phyloP scores from a whole-genome alignment of 2,888 invertebrate genomes.

The Philhelius pedissequus region DNA sequence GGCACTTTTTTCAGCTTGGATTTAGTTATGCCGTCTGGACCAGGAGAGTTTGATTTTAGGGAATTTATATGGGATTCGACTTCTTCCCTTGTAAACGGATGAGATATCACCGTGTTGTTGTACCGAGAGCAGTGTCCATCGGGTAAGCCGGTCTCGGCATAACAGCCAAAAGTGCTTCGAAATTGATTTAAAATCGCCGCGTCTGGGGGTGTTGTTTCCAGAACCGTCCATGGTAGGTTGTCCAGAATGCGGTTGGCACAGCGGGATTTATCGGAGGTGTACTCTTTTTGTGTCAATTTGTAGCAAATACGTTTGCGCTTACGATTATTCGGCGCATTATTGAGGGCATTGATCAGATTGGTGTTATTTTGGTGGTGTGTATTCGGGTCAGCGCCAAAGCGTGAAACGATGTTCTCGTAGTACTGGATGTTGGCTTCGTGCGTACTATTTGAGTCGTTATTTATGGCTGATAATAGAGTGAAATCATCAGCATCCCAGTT shows the following conservation, averaged over 20 bases:
- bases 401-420: background rate
- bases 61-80: no score
- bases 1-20: no score
- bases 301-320: background rate
- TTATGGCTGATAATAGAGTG: no score
- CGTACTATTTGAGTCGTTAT: background rate
- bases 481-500: no score
- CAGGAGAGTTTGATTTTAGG: no score
- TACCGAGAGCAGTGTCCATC: background rate
- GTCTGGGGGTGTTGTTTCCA: no score
- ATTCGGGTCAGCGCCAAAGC: background rate
- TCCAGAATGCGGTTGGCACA: background rate
- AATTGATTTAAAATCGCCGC: background rate
- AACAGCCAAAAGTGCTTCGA: no score
- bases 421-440: background rate
- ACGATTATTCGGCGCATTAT: no score
- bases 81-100: no score
- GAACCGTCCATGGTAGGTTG: background rate
- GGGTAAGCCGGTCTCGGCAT: background rate
- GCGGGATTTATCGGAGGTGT: background rate
- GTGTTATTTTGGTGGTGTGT: background rate
- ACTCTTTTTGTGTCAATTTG: background rate
- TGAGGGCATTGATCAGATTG: background rate
- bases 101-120: background rate
- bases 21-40: no score